Conservation (phyloP, 2,888 invertebrate genomes). For the Timema podura region DNA sequence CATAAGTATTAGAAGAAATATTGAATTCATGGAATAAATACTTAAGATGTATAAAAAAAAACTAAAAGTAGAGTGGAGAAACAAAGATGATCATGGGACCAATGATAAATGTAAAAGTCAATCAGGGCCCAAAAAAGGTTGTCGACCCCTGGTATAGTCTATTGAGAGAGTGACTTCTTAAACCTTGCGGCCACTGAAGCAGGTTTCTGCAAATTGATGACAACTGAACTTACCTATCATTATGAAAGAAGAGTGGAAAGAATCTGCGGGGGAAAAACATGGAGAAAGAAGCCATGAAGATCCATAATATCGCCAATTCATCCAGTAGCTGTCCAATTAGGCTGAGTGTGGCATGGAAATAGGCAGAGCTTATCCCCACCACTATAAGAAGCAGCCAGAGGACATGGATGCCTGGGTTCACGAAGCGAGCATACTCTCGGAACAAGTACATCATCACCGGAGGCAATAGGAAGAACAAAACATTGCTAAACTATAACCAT, state of each 20-base stretch:
- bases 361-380: constrained; percentile 75
- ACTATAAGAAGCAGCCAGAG: constrained; percentile 76
- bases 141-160: no score
- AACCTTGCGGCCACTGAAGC: no score
- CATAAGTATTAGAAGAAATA: background rate
- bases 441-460: constrained; percentile 74
- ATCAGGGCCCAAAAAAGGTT: no score
- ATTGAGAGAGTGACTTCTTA: no score
- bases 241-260: constrained; percentile 62
- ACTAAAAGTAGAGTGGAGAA: no score
- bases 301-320: constrained; percentile 78
- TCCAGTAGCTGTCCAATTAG: constrained; percentile 75
- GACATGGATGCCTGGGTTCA: constrained; percentile 73
- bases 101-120: no score
- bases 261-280: constrained; percentile 68
- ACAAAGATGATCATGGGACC: no score
- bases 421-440: constrained; percentile 68
- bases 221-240: constrained; percentile 54
- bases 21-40: background rate
- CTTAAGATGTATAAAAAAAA: no score
- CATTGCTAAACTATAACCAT: constrained; percentile 65
- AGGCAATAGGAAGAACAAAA: constrained; percentile 70
- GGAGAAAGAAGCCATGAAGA: constrained; percentile 71
- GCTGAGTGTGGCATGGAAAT: constrained; percentile 81
- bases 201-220: no score